Percentiles rank a stretch among this genome's conserved stretches.
Evolutionary conservation across 2,113 vertebrate genomes (phyloP).

Genomic region (Hymenochirus boettgeri): DNA sequence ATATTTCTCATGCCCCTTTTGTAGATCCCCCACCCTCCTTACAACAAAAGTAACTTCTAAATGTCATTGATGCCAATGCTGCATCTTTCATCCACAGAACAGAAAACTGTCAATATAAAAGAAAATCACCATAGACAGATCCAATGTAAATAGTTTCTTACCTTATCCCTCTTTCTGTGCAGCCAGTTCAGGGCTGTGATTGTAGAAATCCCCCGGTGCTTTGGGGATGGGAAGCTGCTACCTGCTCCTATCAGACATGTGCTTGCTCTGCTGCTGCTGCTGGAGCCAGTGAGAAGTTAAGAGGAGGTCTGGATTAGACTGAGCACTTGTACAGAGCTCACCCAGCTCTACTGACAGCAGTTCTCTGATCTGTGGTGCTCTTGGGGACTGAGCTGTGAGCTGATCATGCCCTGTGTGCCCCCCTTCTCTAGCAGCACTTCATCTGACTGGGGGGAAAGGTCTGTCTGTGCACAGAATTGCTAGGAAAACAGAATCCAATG

Average conservation of each 20-base stretch:
- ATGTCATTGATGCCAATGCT: conserved; percentile 37
- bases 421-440: conserved; percentile 27
- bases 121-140: too few relatives aligned
- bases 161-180: too few relatives aligned
- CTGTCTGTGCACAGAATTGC: conserved; percentile 26
- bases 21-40: conserved; percentile 16
- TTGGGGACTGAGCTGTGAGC: conserved; percentile 29
- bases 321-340: conserved; percentile 26
- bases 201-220: conserved; percentile 50
- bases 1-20: conserved; percentile 30
- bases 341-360: conserved; percentile 17
- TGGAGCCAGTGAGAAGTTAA: conserved; percentile 46
- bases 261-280: conserved; percentile 43
- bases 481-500: conserved; percentile 36
- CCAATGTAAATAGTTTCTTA: too few relatives aligned
- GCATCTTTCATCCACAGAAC: conserved; percentile 4
- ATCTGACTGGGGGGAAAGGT: conserved; percentile 7
- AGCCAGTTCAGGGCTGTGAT: not conserved
- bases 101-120: not conserved
- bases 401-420: conserved; percentile 42
- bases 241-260: conserved; percentile 23
- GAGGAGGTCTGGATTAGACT: conserved; percentile 36
- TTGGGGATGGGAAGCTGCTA: conserved; percentile 13
- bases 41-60: conserved; percentile 37
- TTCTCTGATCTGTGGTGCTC: conserved; percentile 38